Base-by-base conservation (phyloP, 1,140 invertebrate genomes). In the Pseudomyrmex concolor region DNA sequence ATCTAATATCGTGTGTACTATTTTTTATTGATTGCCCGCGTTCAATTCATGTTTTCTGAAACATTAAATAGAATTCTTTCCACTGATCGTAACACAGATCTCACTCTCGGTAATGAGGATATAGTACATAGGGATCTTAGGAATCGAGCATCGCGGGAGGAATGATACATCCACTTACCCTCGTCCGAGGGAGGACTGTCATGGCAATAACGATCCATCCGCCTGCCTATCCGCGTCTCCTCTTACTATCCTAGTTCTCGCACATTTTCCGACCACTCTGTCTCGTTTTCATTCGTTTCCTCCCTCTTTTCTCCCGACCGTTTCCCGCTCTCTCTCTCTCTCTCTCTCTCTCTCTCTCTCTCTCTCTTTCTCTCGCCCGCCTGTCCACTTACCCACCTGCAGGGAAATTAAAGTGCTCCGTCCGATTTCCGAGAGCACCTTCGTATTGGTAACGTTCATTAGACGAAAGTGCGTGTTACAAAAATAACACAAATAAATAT, bases 171-270 rank as follows among this genome's bases (percentile, higher is more conserved):
- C 64, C 80, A 48, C 67, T 84, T 81, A 74, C 77, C 83, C 83
- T 85, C 87, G 83, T 59, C 72, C 85, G 72, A 71, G 45, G 74
- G 81, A 83, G 55, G 62, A 90, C 86, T 88, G 89, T 90, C 86
- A 90, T 89, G 89, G 89, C 85, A 90, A 90, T 89, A 87, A 90
- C 89, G 89, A 90, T 90, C 86, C 86, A 89, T 85, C 22, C 78
- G 81, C 64, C 76, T 77, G 76, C 76, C 80, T 85, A 84, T 87
- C 77, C 71, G 64, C 73, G 51, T 12, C 82, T 63, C 73, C 48
- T 71, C 66, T 82, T 43, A 64, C 77, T 51, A 81, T 63, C 78
- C 48, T 19, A n/a, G 8, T 43, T 17, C 84, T 76, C 78, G 64
- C 77, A 77, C 71, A 86, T 86, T 87, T 83, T 77, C 85, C 82